Base-by-base conservation (phyloP, 1,140 invertebrate species). In the Pararge aegeria region DNA sequence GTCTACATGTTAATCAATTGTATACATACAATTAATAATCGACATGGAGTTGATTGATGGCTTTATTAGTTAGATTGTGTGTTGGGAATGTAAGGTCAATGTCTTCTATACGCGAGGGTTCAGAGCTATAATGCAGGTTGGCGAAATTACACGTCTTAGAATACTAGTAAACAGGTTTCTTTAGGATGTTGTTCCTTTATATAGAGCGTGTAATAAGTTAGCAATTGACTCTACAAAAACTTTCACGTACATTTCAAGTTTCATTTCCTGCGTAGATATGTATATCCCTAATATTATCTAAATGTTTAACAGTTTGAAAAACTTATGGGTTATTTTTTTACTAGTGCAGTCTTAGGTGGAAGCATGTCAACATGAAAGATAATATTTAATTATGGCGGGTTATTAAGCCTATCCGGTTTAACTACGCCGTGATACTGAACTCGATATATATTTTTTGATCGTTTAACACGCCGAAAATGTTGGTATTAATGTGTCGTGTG, bases 171-270 rank as follows among this genome's bases (percentile, higher is more conserved):
- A 42, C 38, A 18, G 38, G 38, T 42, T 42, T 42, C 38, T 42
- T 42, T 42, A 42, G 38, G 38, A 42, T 42, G 38, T 42, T 42
- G 38, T 42, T 42, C 38, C 38, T 42, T 42, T 42, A 42, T 42
- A 42, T 42, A 42, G 38, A 42, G 38, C 38, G 38, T 0, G 13
- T 42, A 42, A 42, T 42, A 42, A 15, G 13, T 42, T 42, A 42
- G 38, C 10, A 34, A 42, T 42, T 42, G 38, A 16, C 38, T 15
- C 13, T 42, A 4, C 30, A 34, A 42, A 42, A 42, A 42, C 38
- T 42, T 42, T 42, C 38, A 42, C 38, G 16, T 42, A 7, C 5
- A 42, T 42, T 42, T 42, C 38, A 18, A 42, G 38, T 42, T 42
- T 42, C 38, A 42, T 18, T 42, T 42, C 38, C 38, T 42, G 38